phyloP scores from a whole-genome alignment of 2,113 vertebrate species.

The Hydrolagus affinis region DNA sequence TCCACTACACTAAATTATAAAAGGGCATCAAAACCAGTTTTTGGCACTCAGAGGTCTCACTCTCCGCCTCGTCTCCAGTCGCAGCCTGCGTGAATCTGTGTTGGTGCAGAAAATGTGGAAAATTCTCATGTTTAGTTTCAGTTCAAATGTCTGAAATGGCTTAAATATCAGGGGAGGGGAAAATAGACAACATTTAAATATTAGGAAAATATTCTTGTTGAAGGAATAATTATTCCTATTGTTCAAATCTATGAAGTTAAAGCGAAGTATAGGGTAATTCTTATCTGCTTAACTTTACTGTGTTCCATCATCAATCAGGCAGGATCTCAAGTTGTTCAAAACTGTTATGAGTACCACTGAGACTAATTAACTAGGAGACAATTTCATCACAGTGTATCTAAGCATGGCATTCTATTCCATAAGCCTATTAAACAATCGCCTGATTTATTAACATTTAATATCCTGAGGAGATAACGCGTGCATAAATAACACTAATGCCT shows the following conservation, averaged over 20 bases:
- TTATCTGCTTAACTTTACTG: constrained; percentile 7
- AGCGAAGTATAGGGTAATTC: background rate
- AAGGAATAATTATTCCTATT: background rate
- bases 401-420: too few relatives aligned
- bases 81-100: too few relatives aligned
- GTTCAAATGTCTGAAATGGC: too few relatives aligned
- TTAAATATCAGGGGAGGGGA: background rate
- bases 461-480: background rate
- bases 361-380: background rate
- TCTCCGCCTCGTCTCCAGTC: too few relatives aligned
- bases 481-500: background rate
- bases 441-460: constrained; percentile 15
- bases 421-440: background rate
- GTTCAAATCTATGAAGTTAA: background rate
- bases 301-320: too few relatives aligned
- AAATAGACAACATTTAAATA: background rate
- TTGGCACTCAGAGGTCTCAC: background rate
- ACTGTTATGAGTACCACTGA: background rate
- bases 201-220: background rate
- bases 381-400: background rate
- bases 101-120: too few relatives aligned
- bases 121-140: too few relatives aligned
- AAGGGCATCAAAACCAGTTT: constrained; percentile 17
- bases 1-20: constrained; percentile 7
- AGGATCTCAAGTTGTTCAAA: background rate